A percentile compares a stretch with the other conserved stretches of the same genome.
These are phyloP conservation scores for Pampus argenteus DNA, from an alignment of 2,797 vertebrate species.

Conservation along the genomic window DNA sequence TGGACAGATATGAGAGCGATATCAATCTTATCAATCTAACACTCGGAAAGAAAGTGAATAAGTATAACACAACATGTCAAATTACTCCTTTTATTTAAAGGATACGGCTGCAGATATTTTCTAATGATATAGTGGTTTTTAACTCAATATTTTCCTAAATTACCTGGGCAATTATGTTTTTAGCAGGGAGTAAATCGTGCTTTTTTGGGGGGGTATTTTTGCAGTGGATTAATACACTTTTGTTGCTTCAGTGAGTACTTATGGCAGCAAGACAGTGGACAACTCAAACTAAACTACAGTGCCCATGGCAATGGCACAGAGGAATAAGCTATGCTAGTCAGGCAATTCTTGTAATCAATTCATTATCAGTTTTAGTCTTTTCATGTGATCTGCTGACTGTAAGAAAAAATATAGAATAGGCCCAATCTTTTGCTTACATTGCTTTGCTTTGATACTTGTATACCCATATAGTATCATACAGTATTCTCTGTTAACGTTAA, in stretches of 20 bases:
- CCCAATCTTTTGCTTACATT: neutral
- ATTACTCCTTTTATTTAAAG: too few relatives aligned
- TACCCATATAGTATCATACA: neutral
- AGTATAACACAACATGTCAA: neutral
- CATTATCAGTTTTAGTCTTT: neutral
- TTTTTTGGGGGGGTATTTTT: conserved; percentile 4
- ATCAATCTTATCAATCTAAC: neutral
- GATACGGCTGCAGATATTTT: neutral
- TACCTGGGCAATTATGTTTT: neutral
- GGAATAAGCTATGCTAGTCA: neutral
- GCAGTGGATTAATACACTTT: neutral
- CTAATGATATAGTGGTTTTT: too few relatives aligned
- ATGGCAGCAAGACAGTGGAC: too few relatives aligned
- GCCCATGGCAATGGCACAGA: neutral
- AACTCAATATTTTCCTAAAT: neutral
- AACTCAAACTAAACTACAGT: too few relatives aligned
- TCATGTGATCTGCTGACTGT: neutral
- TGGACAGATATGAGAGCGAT: neutral
- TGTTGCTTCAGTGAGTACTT: neutral
- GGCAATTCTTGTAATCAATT: neutral
- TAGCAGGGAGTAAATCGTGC: too few relatives aligned
- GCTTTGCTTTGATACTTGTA: too few relatives aligned
- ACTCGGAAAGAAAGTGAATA: neutral
- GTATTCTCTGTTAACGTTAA: neutral
- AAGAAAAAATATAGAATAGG: neutral